These are phyloP conservation scores for Mionectes macconnelli DNA, from an alignment of 2,113 vertebrate genomes.

Conservation along the genomic window DNA sequence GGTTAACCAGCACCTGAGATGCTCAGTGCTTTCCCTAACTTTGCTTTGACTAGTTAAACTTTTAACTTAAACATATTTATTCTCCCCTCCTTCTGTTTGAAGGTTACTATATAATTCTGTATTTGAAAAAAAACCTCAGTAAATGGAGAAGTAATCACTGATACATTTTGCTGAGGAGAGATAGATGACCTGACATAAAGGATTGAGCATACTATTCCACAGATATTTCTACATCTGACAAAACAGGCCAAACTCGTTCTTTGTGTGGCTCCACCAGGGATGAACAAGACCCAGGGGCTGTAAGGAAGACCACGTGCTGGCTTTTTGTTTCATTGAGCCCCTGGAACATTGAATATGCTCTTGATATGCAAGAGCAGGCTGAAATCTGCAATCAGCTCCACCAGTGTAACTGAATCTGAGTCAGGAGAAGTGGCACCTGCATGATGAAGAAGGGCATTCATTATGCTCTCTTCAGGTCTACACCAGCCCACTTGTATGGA, in stretches of 20 bases:
- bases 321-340: conserved; percentile 8
- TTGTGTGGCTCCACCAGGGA: neutral
- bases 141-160: neutral
- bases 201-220: neutral
- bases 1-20: conserved; percentile 46
- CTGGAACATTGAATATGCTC: conserved; percentile 29
- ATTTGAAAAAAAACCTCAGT: neutral
- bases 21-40: neutral
- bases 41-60: neutral
- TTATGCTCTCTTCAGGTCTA: conserved; percentile 43
- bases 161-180: conserved; percentile 12
- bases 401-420: conserved; percentile 30
- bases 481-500: neutral
- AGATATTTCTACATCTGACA: conserved; percentile 1
- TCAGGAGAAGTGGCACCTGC: conserved; percentile 54
- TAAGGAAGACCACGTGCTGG: neutral
- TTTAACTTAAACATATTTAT: neutral
- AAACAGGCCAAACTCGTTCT: conserved; percentile 1
- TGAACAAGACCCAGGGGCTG: neutral
- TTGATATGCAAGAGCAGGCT: conserved; percentile 45
- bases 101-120: neutral
- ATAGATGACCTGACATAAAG: conserved; percentile 28
- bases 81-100: neutral
- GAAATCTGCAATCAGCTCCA: conserved; percentile 59
- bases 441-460: conserved; percentile 23